A percentile compares a stretch with the other conserved stretches of the same genome.
phyloP scores from a whole-genome alignment of 2,888 invertebrate species.

The Leptura quadrifasciata region DNA sequence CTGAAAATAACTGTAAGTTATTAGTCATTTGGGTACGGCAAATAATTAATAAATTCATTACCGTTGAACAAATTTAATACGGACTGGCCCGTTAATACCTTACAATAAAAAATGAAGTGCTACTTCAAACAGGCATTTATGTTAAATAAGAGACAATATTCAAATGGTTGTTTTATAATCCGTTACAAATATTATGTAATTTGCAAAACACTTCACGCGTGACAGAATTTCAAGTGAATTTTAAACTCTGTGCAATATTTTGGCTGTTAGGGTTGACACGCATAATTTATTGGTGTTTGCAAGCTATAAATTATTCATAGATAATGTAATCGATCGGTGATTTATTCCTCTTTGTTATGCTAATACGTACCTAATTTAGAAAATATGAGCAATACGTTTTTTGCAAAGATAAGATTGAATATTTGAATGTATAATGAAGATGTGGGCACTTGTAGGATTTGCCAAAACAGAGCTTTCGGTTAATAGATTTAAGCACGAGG shows the following conservation, averaged over 20 bases:
- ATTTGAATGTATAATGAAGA: background rate
- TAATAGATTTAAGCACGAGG: background rate
- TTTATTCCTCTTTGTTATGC: constrained; percentile 7
- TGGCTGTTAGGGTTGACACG: constrained; percentile 11
- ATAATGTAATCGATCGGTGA: constrained; percentile 7
- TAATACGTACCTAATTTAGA: background rate
- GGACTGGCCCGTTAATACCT: background rate
- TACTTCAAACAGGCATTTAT: constrained; percentile 14
- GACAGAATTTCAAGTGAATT: constrained; percentile 1
- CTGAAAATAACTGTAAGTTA: constrained; percentile 13
- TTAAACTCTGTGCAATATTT: constrained; percentile 14
- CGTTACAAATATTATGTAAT: constrained; percentile 10
- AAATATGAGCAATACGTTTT: constrained; percentile 3
- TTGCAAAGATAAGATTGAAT: background rate
- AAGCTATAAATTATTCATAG: constrained; percentile 12
- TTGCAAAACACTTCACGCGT: background rate
- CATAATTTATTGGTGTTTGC: constrained; percentile 10
- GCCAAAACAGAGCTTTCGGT: background rate
- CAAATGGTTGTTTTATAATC: background rate
- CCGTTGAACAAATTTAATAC: constrained; percentile 5
- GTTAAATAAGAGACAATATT: constrained; percentile 7
- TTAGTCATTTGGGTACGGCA: constrained; percentile 18
- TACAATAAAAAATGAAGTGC: background rate
- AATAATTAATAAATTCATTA: constrained; percentile 5
- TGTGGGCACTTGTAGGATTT: background rate